A percentile compares a stretch with the other conserved stretches of the same genome.
Conservation (phyloP, 2,113 vertebrate genomes). For the Octodon degus region DNA sequence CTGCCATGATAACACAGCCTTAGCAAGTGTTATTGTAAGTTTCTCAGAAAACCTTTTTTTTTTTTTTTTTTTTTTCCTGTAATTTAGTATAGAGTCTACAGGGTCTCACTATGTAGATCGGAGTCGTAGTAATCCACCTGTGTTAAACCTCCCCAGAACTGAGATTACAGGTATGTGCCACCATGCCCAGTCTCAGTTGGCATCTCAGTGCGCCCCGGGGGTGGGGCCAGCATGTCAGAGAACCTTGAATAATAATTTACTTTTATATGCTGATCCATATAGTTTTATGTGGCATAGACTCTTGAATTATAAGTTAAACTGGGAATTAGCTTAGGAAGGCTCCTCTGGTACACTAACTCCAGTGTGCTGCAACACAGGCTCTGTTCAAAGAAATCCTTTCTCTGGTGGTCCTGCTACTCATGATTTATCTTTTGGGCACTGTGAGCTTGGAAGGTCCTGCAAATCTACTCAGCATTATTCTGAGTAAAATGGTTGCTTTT, state of each 20-base stretch:
- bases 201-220: too few species aligned
- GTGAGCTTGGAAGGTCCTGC: not conserved
- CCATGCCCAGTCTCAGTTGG: too few species aligned
- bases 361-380: not conserved
- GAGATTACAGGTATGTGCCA: too few species aligned
- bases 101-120: too few species aligned
- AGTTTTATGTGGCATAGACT: slow-evolving; percentile 5
- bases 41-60: too few species aligned
- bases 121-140: too few species aligned
- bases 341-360: too few species aligned
- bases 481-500: not conserved
- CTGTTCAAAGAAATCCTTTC: not conserved
- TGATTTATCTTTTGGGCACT: not conserved
- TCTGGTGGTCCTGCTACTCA: not conserved
- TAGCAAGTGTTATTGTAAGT: not conserved
- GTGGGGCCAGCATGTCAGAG: not conserved
- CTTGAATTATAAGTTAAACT: too few species aligned
- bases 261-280: not conserved
- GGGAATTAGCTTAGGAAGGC: not conserved
- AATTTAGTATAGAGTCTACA: too few species aligned
- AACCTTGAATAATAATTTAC: slow-evolving; percentile 25
- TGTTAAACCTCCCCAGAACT: too few species aligned
- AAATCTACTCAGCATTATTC: not conserved
- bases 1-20: slow-evolving; percentile 35
- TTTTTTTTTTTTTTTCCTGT: not conserved